phyloP scores from a whole-genome alignment of 2,888 invertebrate genomes.

The Crocallis elinguaria region DNA sequence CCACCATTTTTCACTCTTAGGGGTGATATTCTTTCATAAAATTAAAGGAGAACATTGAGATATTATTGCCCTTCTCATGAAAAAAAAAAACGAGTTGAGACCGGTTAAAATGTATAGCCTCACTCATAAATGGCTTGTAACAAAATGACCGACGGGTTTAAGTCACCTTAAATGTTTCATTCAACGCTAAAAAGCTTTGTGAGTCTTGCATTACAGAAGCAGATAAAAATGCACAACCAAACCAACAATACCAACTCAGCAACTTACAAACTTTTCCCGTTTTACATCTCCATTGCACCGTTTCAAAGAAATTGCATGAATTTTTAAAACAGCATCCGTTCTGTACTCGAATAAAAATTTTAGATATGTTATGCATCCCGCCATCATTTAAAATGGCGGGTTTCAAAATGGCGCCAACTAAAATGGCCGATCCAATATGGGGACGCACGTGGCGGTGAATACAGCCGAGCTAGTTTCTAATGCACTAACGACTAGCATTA shows the following conservation, averaged over 20 bases:
- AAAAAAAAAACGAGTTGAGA: too few relatives aligned
- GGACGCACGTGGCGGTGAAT: slow-evolving; percentile 26
- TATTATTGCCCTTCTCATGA: too few relatives aligned
- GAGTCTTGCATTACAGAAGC: too few relatives aligned
- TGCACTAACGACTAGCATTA: slow-evolving; percentile 31
- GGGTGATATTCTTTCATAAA: too few relatives aligned
- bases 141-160: too few relatives aligned
- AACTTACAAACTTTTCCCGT: not conserved
- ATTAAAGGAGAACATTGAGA: too few relatives aligned
- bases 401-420: slow-evolving; percentile 1
- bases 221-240: not conserved
- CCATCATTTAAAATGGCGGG: slow-evolving; percentile 16
- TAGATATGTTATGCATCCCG: slow-evolving; percentile 9
- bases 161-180: too few relatives aligned
- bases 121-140: too few relatives aligned
- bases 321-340: slow-evolving; percentile 15
- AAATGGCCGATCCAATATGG: slow-evolving; percentile 19
- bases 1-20: too few relatives aligned
- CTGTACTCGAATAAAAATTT: slow-evolving; percentile 11
- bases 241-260: slow-evolving; percentile 3
- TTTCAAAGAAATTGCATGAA: slow-evolving; percentile 22
- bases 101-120: too few relatives aligned
- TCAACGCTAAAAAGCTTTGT: too few relatives aligned
- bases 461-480: slow-evolving; percentile 30
- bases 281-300: slow-evolving; percentile 14